Evolutionary conservation across 2,888 invertebrate genomes (phyloP), one percentile per base, ranked within the genome.

Genomic region (Ophraella communa): DNA sequence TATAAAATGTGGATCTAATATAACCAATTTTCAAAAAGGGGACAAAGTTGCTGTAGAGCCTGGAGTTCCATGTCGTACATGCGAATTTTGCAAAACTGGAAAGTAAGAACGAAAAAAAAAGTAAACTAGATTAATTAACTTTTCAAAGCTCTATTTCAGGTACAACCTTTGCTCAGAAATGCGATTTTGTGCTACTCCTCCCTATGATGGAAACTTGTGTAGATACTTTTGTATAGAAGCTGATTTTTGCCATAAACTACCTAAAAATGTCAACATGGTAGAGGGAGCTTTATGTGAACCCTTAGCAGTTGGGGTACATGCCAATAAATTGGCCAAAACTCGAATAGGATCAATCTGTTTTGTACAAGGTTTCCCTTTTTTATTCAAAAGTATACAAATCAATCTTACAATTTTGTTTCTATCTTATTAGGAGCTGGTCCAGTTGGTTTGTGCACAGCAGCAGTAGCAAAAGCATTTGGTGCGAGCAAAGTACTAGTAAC

Each of bases 31-130:
- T 5, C 85, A 89, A 82, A 83, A 85, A 74, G 87, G 87, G 86
- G 96, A 97, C 83, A 87, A 95, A 67, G 96, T 97, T 3, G 95
- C 96, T 1, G 91, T 97, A 71, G 97, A 97, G 82, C 97, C 97
- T 0, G 97, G 96, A 5, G 90, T 94, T 53, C 89, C 93, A 1
- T 98, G 98, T 78, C 87, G 94, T 58, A 83, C 83, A 61, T 98
- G 98, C 80, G 85, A 87, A 45, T 90, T 87, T 80, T 98, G 98
- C 84, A 95, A 94, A 83, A 85, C 83, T 64, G 98, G 97, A 39
- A 86, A 7, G 47, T 47, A 23, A 47, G 21, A 7, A 47, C 4
- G 21, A 27, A 8, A 8, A 27, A 10, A 27, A 27, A 27, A 8
- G 10, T 27, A 8, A 8, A 2, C 7, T 10, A 27, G 27, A 27